phyloP scores from a whole-genome alignment of 2,888 invertebrate species.

The Ypsolopha scabrella region DNA sequence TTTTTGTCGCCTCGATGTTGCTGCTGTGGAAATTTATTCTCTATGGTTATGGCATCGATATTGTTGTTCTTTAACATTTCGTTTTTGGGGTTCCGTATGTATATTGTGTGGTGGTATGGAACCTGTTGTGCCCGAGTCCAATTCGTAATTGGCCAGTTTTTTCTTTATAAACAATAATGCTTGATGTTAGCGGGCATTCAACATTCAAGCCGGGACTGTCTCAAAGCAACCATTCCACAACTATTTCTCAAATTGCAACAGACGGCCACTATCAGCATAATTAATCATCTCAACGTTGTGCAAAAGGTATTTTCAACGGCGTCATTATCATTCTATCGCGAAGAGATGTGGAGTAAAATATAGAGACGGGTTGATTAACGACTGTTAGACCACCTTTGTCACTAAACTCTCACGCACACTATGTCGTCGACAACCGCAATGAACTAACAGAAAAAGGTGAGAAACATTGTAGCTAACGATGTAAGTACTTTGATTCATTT shows the following conservation, averaged over 20 bases:
- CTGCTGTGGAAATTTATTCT: no score
- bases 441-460: slow-evolving; percentile 5
- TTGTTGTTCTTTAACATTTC: no score
- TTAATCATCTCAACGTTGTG: not conserved
- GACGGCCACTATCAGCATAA: not conserved
- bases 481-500: not conserved
- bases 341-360: not conserved
- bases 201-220: no score
- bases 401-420: slow-evolving; percentile 6
- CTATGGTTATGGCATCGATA: no score
- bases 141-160: no score
- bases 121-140: no score
- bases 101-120: no score
- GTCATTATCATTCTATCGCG: not conserved
- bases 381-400: not conserved
- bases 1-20: no score
- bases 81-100: no score
- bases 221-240: not conserved
- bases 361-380: slow-evolving; percentile 1
- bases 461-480: slow-evolving; percentile 1
- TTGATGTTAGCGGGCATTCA: no score
- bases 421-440: not conserved
- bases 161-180: no score
- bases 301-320: not conserved
- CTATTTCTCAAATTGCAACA: not conserved